Conservation (phyloP, 2,888 invertebrate species). For the Eupithecia vulgata region DNA sequence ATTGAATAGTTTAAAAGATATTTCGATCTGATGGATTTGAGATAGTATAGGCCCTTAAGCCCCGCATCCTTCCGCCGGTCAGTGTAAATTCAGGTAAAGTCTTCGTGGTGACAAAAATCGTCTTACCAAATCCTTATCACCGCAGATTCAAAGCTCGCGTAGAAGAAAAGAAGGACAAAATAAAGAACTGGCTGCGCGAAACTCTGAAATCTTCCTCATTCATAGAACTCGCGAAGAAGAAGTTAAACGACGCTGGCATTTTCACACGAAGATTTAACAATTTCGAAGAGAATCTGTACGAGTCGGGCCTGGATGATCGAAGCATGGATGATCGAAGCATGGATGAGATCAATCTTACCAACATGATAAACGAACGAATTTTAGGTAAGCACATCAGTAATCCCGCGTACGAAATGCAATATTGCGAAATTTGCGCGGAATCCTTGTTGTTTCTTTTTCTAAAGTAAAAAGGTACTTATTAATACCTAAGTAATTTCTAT, state of each 20-base stretch:
- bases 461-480: too few relatives aligned
- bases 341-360: constrained; percentile 72
- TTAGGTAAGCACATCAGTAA: constrained; percentile 47
- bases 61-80: too few relatives aligned
- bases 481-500: too few relatives aligned
- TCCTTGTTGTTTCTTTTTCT: too few relatives aligned
- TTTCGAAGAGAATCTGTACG: constrained; percentile 39
- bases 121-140: neutral
- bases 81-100: too few relatives aligned
- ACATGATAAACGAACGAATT: constrained; percentile 70
- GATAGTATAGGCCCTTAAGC: too few relatives aligned
- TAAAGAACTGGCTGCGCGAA: constrained; percentile 73
- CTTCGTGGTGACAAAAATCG: neutral
- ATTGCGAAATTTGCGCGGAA: too few relatives aligned
- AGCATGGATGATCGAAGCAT: constrained; percentile 67
- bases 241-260: constrained; percentile 66
- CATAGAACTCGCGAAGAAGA: constrained; percentile 71
- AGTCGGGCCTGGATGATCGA: constrained; percentile 58
- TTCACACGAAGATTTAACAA: constrained; percentile 38
- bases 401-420: too few relatives aligned
- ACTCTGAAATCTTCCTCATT: constrained; percentile 71
- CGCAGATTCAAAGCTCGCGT: constrained; percentile 72
- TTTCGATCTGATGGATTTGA: too few relatives aligned
- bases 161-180: constrained; percentile 76
- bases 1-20: too few relatives aligned